Conservation (phyloP, 2,113 vertebrate genomes). For the Ceyx melanurus region DNA sequence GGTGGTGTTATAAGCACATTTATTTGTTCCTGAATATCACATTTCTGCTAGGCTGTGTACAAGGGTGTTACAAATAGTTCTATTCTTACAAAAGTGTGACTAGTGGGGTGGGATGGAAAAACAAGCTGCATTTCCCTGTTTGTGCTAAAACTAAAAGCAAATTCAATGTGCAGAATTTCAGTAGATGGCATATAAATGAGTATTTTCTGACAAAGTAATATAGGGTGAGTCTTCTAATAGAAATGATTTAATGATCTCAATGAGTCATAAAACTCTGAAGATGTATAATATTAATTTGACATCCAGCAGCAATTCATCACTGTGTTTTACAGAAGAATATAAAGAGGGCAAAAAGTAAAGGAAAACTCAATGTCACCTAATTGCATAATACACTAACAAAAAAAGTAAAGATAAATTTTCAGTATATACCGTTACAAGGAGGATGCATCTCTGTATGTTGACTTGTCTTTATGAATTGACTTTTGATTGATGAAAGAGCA, state of each 20-base stretch:
- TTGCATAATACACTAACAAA: neutral
- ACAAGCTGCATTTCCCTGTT: slow-evolving; percentile 44
- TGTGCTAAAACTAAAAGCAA: slow-evolving; percentile 32
- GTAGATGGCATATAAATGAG: slow-evolving; percentile 54
- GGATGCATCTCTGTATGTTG: neutral
- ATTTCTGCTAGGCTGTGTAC: neutral
- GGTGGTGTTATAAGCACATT: neutral
- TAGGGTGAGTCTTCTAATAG: slow-evolving; percentile 24
- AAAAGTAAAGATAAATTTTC: neutral
- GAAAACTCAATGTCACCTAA: neutral
- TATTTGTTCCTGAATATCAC: neutral
- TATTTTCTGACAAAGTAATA: slow-evolving; percentile 38
- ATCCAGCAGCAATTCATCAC: slow-evolving; percentile 29
- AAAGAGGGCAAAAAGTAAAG: neutral
- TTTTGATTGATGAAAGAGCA: neutral
- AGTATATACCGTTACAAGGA: neutral
- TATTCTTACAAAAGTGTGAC: neutral
- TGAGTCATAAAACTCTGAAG: slow-evolving; percentile 58
- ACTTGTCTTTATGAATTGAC: neutral
- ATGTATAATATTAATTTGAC: slow-evolving; percentile 56
- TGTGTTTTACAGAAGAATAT: neutral
- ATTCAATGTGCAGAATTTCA: slow-evolving; percentile 18
- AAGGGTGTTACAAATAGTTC: slow-evolving; percentile 17
- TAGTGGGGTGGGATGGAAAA: neutral
- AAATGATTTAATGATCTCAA: slow-evolving; percentile 25